Conservation (phyloP, 2,888 invertebrate genomes). For the Caradrina clavipalpis region DNA sequence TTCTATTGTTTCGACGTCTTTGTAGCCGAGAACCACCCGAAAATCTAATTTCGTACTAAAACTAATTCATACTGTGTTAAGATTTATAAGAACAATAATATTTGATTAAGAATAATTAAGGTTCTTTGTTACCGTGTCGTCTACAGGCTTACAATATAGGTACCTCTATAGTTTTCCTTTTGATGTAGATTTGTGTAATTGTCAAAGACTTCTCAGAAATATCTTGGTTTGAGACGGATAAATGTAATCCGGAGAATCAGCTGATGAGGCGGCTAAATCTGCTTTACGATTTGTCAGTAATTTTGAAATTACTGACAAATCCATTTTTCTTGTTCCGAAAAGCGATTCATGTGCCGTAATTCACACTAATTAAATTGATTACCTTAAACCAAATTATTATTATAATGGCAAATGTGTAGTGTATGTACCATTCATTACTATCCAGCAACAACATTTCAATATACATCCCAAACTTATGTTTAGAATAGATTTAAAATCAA, state of each 20-base stretch:
- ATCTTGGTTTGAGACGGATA: conserved; percentile 14
- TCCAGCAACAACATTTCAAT: no score
- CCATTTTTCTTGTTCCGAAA: background rate
- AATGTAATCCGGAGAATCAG: conserved; percentile 6
- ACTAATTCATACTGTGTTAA: conserved; percentile 56
- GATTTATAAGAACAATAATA: conserved; percentile 49
- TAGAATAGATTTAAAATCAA: no score
- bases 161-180: conserved; percentile 43
- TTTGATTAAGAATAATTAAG: conserved; percentile 53
- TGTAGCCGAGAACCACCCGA: background rate
- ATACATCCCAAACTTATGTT: no score
- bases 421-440: no score
- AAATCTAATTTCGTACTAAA: conserved; percentile 35
- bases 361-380: no score
- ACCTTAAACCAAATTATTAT: no score
- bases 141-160: conserved; percentile 5
- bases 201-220: conserved; percentile 39
- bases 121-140: conserved; percentile 40
- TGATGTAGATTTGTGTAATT: conserved; percentile 48
- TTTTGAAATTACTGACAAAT: background rate
- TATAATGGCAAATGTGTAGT: no score
- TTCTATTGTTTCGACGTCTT: no score
- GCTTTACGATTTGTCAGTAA: no score
- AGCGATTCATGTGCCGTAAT: no score
- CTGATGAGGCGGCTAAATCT: conserved; percentile 6